These are phyloP conservation scores for Sebastiscus tertius DNA, from an alignment of 2,797 vertebrate genomes.

Conservation along the genomic window DNA sequence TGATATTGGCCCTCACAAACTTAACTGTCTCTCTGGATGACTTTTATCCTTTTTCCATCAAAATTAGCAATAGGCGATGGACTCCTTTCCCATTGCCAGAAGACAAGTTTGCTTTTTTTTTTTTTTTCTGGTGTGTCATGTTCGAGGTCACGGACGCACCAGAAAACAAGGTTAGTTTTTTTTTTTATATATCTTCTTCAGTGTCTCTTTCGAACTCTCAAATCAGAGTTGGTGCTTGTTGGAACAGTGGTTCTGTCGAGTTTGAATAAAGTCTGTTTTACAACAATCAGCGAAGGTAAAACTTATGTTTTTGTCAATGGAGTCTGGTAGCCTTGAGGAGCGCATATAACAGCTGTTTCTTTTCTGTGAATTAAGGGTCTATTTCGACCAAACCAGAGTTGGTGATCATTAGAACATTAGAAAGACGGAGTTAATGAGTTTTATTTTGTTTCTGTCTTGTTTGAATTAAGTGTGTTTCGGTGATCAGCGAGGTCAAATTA, in stretches of 20 bases:
- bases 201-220: neutral
- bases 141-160: too few relatives aligned
- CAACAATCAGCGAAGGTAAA: neutral
- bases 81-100: neutral
- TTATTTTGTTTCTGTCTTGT: neutral
- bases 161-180: too few relatives aligned
- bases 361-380: neutral
- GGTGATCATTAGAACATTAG: neutral
- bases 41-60: neutral
- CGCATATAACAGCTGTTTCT: too few relatives aligned
- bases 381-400: neutral
- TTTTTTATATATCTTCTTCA: neutral
- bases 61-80: neutral
- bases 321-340: too few relatives aligned
- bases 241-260: neutral
- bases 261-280: neutral
- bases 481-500: neutral
- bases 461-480: neutral
- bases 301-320: neutral
- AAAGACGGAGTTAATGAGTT: neutral
- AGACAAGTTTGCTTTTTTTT: too few relatives aligned
- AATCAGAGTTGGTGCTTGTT: neutral
- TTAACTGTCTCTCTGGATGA: conserved; percentile 7
- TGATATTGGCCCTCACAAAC: neutral
- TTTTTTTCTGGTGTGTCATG: too few relatives aligned